Percentiles rank a stretch among this genome's conserved stretches.
Evolutionary conservation across 2,797 vertebrate genomes (phyloP).

Genomic region (Hirundo rustica): DNA sequence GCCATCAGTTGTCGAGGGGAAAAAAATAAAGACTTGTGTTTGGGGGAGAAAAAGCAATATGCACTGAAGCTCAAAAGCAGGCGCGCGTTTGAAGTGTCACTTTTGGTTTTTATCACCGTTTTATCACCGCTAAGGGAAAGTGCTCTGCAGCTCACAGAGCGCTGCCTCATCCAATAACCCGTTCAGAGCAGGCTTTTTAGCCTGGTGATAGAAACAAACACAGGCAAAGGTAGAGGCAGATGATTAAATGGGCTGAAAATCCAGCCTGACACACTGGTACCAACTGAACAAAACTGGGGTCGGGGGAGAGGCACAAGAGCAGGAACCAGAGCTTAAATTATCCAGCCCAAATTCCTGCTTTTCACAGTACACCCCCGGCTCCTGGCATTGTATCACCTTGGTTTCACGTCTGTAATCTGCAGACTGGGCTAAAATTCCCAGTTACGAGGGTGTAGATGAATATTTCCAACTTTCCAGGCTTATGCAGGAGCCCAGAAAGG

Average conservation of each 20-base stretch:
- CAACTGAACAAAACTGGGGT: conserved; percentile 31
- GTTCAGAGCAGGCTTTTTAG: neutral
- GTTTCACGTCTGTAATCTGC: neutral
- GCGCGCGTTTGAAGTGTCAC: conserved; percentile 56
- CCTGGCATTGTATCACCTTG: neutral
- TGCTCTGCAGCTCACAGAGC: conserved; percentile 20
- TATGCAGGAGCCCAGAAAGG: neutral
- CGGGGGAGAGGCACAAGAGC: neutral
- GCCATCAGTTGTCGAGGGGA: neutral
- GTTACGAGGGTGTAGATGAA: neutral
- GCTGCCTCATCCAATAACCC: conserved; percentile 42
- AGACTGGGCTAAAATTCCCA: neutral
- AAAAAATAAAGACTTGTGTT: neutral
- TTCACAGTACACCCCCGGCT: neutral
- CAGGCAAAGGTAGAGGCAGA: conserved; percentile 26
- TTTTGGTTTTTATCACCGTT: conserved; percentile 64
- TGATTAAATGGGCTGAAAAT: conserved; percentile 67
- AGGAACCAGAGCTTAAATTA: neutral
- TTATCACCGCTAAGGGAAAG: conserved; percentile 56
- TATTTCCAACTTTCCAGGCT: neutral
- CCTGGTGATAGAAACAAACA: conserved; percentile 49
- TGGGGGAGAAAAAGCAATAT: conserved; percentile 16
- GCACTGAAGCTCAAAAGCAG: conserved; percentile 1
- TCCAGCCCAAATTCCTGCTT: conserved; percentile 3
- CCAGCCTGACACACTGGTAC: conserved; percentile 37